phyloP scores from a whole-genome alignment of 92 coral and sea anemone genomes.

The Epizoanthus stellaris region DNA sequence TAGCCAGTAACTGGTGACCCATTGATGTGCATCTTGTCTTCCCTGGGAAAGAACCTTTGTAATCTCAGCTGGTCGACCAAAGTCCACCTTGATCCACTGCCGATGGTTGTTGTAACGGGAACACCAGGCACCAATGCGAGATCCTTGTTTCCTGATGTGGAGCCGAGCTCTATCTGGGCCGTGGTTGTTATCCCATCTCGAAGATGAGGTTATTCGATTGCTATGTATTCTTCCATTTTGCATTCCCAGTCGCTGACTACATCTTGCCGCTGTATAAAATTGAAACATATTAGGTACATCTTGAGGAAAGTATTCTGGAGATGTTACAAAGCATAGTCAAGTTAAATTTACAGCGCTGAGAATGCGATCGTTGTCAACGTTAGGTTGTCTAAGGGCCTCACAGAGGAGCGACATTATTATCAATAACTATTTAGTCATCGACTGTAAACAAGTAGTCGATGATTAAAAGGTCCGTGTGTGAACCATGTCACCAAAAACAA shows the following conservation, averaged over 20 bases:
- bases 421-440: too few species aligned
- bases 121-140: constrained; percentile 30
- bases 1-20: constrained; percentile 40
- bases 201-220: constrained; percentile 29
- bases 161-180: constrained; percentile 43
- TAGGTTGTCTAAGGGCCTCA: too few species aligned
- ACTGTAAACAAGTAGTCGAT: too few species aligned
- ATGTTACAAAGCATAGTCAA: not conserved
- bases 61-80: constrained; percentile 46
- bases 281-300: not conserved
- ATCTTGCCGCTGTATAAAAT: constrained; percentile 1
- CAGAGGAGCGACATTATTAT: too few species aligned
- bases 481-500: too few species aligned
- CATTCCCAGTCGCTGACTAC: constrained; percentile 29
- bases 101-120: constrained; percentile 26
- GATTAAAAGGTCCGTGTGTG: too few species aligned
- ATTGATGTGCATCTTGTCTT: constrained; percentile 52
- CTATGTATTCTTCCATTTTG: constrained; percentile 13
- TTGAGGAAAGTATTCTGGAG: not conserved
- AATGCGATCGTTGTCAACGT: too few species aligned
- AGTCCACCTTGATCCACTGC: constrained; percentile 52
- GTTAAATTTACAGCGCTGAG: too few species aligned
- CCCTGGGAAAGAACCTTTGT: constrained; percentile 57
- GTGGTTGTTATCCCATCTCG: constrained; percentile 35
- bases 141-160: constrained; percentile 12